Percentiles rank a stretch among this genome's conserved stretches.
Evolutionary conservation across 1,140 invertebrate genomes (phyloP).

Genomic region (Drosophila truncata): DNA sequence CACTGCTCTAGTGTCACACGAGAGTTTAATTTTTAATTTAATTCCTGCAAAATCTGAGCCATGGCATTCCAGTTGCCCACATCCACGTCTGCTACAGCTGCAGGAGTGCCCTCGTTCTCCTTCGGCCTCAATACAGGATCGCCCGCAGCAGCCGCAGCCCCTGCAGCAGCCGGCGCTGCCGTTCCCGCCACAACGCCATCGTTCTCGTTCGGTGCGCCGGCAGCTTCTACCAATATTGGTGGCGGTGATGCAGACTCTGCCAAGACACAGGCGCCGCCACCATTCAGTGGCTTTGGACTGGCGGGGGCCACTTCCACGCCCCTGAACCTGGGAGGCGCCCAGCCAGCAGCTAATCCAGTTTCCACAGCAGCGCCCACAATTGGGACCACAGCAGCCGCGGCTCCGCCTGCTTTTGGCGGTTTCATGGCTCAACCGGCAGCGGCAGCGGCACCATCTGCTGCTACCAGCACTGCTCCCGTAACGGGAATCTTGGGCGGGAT

Average conservation of each 20-base stretch:
- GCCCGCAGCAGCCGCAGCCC: slow-evolving; percentile 16
- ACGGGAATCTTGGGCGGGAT: slow-evolving; percentile 28
- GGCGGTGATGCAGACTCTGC: slow-evolving; percentile 58
- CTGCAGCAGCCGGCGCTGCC: slow-evolving; percentile 7
- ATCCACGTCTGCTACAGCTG: slow-evolving; percentile 50
- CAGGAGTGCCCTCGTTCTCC: slow-evolving; percentile 42
- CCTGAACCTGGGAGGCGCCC: slow-evolving; percentile 8
- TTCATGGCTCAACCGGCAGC: slow-evolving; percentile 39
- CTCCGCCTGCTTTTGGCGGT: slow-evolving; percentile 50
- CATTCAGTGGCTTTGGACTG: slow-evolving; percentile 57
- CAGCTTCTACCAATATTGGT: slow-evolving; percentile 24
- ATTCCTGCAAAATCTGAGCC: too few relatives aligned
- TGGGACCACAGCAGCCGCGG: slow-evolving; percentile 27
- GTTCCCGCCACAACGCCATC: slow-evolving; percentile 56
- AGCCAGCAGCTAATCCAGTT: slow-evolving; percentile 12
- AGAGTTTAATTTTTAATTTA: slow-evolving; percentile 25
- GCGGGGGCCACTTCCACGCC: slow-evolving; percentile 19
- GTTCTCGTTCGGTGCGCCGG: slow-evolving; percentile 62
- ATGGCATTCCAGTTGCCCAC: slow-evolving; percentile 77
- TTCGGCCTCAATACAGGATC: slow-evolving; percentile 52
- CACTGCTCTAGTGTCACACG: too few relatives aligned
- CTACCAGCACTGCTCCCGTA: slow-evolving; percentile 8
- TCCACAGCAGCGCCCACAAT: slow-evolving; percentile 24
- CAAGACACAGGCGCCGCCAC: slow-evolving; percentile 55
- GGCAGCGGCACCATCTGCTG: slow-evolving; percentile 30